Base-by-base conservation (phyloP, 2,113 vertebrate species). In the Ameiurus melas region DNA sequence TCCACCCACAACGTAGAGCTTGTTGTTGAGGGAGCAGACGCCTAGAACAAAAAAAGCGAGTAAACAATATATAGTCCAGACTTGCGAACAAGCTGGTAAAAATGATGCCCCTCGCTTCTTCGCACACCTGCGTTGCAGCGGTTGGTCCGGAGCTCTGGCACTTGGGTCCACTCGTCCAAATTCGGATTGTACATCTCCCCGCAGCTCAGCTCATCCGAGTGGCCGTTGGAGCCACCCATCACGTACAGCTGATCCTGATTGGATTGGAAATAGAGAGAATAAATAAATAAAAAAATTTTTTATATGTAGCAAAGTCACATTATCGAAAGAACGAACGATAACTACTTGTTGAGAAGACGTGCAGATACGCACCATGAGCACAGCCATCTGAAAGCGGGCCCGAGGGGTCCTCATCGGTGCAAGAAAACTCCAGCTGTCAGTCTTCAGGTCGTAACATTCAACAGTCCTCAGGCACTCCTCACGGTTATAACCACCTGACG, bases 381-480 rank as follows among this genome's bases (percentile, higher is more conserved):
- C 97, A 0, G 98, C 97, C 98, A 99, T 99, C 93, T 99, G 98
- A 94, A 99, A 99, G 64, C 98, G 97, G 84, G 98, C 98, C 93
- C 98, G 95, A 0, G 98, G 98, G 22, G 97, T 99, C 91, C 97
- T 96, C 98, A 99, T 99, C 0, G 98, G 98, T 1, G 98, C 97
- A 0, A 99, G 94, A 93, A 99, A 99, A 13, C 96, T 97, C 98
- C 98, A 99, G 14, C 93, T 89, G 93, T 98, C 97, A 47, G 95
- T 96, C 2, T 93, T 95, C 0, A 97, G 97, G 92, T 99, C 95
- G 0, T 99, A 99, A 92, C 98, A 98, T 90, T 99, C 98, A 89
- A 99, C 98, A 4, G 98, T 99, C 92, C 98, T 96, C 91, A 99
- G 92, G 91, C 98, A 99, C 91, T 99, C 98, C 90, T 99, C 97